phyloP scores from a whole-genome alignment of 2,888 invertebrate species.

The Eilema caniola region DNA sequence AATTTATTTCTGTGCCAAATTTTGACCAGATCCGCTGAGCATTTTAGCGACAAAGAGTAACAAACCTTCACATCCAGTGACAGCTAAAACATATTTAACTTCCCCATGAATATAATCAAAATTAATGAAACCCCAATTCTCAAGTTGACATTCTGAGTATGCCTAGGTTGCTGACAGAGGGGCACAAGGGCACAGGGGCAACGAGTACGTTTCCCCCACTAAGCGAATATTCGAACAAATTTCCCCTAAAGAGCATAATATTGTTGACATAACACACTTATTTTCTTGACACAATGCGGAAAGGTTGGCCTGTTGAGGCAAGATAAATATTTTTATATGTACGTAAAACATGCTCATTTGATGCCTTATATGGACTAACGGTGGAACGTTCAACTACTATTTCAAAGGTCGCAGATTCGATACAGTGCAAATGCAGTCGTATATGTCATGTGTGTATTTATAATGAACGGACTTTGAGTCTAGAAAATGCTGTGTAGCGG shows the following conservation, averaged over 20 bases:
- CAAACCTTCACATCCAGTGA: neutral
- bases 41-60: no score
- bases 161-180: neutral
- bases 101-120: neutral
- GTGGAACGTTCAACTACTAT: no score
- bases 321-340: slow-evolving; percentile 14
- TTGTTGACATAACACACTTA: slow-evolving; percentile 27
- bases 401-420: no score
- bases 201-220: slow-evolving; percentile 5
- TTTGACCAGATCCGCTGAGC: no score
- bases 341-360: neutral
- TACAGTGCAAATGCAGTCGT: no score
- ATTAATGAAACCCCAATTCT: neutral
- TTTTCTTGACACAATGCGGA: neutral
- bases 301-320: neutral
- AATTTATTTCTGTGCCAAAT: no score
- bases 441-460: no score
- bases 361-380: neutral
- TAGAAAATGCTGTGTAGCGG: no score
- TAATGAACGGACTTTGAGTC: no score
- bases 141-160: neutral
- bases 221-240: neutral
- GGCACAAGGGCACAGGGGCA: neutral
- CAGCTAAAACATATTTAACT: neutral
- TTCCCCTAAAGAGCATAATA: neutral